Evolutionary conservation across 2,113 vertebrate species (phyloP).

Genomic region (Merops nubicus): DNA sequence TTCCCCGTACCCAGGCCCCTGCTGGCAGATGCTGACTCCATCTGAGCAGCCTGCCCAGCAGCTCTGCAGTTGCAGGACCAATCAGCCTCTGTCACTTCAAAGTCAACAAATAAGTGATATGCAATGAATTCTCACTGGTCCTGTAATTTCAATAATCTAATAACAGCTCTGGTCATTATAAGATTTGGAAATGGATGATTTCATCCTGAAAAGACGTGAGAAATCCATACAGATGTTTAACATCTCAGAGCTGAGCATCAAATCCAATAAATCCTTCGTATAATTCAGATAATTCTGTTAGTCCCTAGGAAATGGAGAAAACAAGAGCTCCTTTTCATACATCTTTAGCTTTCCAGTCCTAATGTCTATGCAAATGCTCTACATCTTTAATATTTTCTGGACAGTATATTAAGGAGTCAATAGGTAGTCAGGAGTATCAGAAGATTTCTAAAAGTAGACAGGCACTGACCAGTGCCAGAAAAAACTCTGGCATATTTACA

Average conservation of each 20-base stretch:
- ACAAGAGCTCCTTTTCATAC: background rate
- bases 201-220: background rate
- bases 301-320: background rate
- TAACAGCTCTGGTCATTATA: background rate
- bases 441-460: background rate
- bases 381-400: background rate
- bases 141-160: background rate
- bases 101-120: background rate
- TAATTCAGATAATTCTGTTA: background rate
- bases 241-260: background rate
- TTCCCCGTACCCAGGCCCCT: accelerated
- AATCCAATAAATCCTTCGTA: background rate
- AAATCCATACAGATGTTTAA: background rate
- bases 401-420: background rate
- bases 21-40: background rate
- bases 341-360: background rate
- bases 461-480: background rate
- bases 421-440: background rate
- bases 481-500: background rate
- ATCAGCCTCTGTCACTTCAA: background rate
- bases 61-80: background rate
- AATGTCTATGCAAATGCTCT: background rate
- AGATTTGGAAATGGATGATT: background rate
- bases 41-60: background rate
- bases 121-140: background rate